Percentiles rank a stretch among this genome's conserved stretches.
Evolutionary conservation across 2,113 vertebrate genomes (phyloP).

Genomic region (Boulengeromyrus knoepffleri): DNA sequence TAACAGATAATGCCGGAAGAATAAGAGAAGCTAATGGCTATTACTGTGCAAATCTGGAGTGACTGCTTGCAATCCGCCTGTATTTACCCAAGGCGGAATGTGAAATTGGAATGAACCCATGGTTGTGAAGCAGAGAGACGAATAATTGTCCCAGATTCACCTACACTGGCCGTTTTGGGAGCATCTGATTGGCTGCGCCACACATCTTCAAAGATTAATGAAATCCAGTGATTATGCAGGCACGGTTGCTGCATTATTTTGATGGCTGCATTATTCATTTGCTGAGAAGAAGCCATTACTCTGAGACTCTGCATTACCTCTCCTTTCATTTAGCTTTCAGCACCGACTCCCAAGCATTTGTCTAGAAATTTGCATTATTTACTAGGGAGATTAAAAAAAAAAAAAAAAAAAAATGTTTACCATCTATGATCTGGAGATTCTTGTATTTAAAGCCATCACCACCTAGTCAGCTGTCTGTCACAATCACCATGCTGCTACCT

Average conservation of each 20-base stretch:
- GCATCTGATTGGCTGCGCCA: not conserved
- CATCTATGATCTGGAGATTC: not conserved
- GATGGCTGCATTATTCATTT: not conserved
- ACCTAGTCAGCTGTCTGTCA: not conserved
- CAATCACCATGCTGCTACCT: not conserved
- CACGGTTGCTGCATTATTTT: not conserved
- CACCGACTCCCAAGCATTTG: not conserved
- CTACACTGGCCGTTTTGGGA: not conserved
- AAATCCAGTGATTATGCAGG: not conserved
- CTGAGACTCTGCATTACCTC: not conserved
- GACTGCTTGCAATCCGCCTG: not conserved
- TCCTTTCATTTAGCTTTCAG: not conserved
- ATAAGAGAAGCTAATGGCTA: not conserved
- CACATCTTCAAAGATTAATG: not conserved
- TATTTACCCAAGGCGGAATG: not conserved
- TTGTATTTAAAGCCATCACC: not conserved
- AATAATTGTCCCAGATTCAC: not conserved
- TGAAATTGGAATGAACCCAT: not conserved
- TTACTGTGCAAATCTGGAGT: not conserved
- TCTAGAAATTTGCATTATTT: not conserved
- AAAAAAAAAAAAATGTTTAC: not conserved
- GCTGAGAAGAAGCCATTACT: not conserved
- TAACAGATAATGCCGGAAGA: not conserved
- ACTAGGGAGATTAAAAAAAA: not conserved
- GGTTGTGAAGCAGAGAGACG: not conserved